Conservation (phyloP, 2,797 vertebrate species). For the Oryzias sinensis region DNA sequence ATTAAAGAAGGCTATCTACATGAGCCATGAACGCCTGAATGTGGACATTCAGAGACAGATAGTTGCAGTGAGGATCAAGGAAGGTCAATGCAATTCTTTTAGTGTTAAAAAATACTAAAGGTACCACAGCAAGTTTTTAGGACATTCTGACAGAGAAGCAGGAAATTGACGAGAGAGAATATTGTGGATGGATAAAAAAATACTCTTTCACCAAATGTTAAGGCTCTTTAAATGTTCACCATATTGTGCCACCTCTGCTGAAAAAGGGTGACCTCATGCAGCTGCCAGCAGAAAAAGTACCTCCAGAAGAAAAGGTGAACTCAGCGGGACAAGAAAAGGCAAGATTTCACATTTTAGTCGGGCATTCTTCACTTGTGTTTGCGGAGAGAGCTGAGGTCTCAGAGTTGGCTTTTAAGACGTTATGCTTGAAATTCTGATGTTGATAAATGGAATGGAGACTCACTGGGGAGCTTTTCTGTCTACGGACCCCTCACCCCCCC, state of each 20-base stretch:
- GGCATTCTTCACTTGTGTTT: constrained; percentile 48
- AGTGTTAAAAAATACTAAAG: neutral
- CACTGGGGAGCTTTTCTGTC: constrained; percentile 59
- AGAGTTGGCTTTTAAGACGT: constrained; percentile 59
- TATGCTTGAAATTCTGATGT: constrained; percentile 55
- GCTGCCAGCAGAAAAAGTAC: constrained; percentile 11
- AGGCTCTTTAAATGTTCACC: constrained; percentile 36
- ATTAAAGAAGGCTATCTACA: constrained; percentile 74
- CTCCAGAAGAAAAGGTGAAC: constrained; percentile 54
- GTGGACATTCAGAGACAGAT: constrained; percentile 32
- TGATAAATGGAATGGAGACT: constrained; percentile 62
- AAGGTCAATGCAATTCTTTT: constrained; percentile 35
- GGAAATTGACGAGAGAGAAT: constrained; percentile 9
- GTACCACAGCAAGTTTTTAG: constrained; percentile 3
- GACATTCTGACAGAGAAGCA: constrained; percentile 5
- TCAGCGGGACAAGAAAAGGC: constrained; percentile 44
- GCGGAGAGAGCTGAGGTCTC: constrained; percentile 20
- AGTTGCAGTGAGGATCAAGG: constrained; percentile 18
- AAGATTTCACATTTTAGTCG: constrained; percentile 41
- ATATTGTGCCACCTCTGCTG: constrained; percentile 38
- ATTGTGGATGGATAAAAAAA: constrained; percentile 32
- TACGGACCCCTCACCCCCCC: constrained; percentile 4
- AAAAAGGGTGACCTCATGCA: constrained; percentile 45
- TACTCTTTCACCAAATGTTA: constrained; percentile 31
- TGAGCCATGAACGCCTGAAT: constrained; percentile 66